Evolutionary conservation across 2,797 vertebrate species (phyloP).

Genomic region (Anguilla megastoma): DNA sequence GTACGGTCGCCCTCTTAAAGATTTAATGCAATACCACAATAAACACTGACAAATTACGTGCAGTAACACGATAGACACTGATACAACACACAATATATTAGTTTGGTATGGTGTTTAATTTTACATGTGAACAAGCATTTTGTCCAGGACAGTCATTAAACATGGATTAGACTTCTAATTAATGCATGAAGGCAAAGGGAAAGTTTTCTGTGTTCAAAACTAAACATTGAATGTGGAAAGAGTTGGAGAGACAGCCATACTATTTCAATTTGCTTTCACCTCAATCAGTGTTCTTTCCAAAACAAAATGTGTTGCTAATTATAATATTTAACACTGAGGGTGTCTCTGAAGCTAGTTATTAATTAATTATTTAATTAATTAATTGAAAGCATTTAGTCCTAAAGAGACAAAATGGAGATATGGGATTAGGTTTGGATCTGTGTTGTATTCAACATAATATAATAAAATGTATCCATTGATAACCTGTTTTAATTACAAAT

Average conservation of each 20-base stretch:
- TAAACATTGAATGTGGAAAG: background rate
- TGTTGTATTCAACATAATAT: background rate
- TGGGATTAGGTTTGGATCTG: slow-evolving; percentile 5
- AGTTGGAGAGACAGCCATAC: background rate
- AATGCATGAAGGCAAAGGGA: background rate
- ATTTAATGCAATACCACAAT: no score
- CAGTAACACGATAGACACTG: no score
- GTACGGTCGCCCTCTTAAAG: no score
- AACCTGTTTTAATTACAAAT: no score
- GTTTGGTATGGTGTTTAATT: background rate
- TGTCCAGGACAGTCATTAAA: background rate
- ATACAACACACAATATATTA: background rate
- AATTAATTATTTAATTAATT: no score
- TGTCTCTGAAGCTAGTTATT: background rate
- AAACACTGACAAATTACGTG: no score
- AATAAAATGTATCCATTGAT: background rate
- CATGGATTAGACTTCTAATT: background rate
- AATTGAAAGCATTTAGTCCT: slow-evolving; percentile 1
- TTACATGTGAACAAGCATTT: background rate
- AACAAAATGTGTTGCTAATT: slow-evolving; percentile 13
- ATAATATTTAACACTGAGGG: slow-evolving; percentile 7
- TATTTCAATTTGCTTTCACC: background rate
- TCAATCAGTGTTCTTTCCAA: background rate
- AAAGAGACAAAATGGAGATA: background rate
- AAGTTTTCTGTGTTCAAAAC: background rate